These are phyloP conservation scores for Adoxophyes honmai DNA, from an alignment of 1,140 invertebrate species.

Conservation along the genomic window DNA sequence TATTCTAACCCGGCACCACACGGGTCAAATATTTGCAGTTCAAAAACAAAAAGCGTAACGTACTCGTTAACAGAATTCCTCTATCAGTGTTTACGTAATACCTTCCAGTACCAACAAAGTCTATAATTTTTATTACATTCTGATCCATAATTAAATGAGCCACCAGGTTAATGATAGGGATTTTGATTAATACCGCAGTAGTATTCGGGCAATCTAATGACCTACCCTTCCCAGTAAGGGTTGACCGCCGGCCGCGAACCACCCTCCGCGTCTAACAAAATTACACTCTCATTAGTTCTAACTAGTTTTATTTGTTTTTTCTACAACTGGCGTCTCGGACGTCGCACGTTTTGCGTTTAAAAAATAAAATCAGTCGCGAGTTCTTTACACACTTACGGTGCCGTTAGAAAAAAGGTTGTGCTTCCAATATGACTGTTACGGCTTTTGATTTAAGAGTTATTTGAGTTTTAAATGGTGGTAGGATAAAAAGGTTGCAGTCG, in stretches of 20 bases:
- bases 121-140: too few species aligned
- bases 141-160: too few species aligned
- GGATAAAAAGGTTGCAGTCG: not conserved
- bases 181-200: constrained; percentile 35
- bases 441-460: not conserved
- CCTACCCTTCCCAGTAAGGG: constrained; percentile 53
- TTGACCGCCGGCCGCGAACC: constrained; percentile 53
- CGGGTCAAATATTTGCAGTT: too few species aligned
- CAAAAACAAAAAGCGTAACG: too few species aligned
- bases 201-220: constrained; percentile 29
- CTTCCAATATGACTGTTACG: not conserved
- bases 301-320: constrained; percentile 60
- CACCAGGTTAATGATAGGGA: constrained; percentile 18
- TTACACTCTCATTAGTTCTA: constrained; percentile 67
- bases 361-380: constrained; percentile 20
- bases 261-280: constrained; percentile 56
- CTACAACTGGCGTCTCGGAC: constrained; percentile 36
- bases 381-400: not conserved
- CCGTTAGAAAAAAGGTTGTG: not conserved
- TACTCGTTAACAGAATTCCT: too few species aligned
- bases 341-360: constrained; percentile 2
- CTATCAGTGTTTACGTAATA: too few species aligned
- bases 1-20: too few species aligned
- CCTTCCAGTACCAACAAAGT: too few species aligned
- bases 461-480: not conserved